Evolutionary conservation across 2,113 vertebrate genomes (phyloP).

Genomic region (Micronisus gabar): DNA sequence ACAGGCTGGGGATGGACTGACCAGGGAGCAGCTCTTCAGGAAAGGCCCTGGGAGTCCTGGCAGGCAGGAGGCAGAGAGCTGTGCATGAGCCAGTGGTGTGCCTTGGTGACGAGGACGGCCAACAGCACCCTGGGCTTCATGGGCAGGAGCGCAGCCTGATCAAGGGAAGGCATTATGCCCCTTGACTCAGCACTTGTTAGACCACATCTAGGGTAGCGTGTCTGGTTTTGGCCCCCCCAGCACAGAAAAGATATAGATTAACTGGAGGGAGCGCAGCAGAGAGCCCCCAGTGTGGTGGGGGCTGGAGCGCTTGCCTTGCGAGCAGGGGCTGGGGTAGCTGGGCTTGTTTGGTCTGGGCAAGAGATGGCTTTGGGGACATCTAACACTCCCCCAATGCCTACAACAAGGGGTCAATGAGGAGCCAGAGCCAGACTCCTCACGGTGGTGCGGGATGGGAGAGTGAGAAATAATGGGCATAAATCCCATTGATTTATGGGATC

Average conservation of each 20-base stretch:
- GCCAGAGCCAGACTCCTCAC: not conserved
- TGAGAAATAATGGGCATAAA: not conserved
- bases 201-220: not conserved
- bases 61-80: not conserved
- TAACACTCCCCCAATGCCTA: not conserved
- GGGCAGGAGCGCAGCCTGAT: not conserved
- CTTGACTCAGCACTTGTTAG: not conserved
- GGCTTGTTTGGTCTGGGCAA: not conserved
- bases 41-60: not conserved
- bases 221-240: not conserved
- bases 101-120: not conserved
- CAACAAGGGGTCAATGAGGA: not conserved
- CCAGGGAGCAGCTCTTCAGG: not conserved
- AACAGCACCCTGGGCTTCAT: not conserved
- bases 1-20: not conserved
- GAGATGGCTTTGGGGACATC: not conserved
- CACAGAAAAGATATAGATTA: not conserved
- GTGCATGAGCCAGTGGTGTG: not conserved
- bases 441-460: not conserved
- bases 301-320: not conserved
- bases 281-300: no score
- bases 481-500: no score
- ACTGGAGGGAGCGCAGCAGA: not conserved
- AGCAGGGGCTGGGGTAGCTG: not conserved
- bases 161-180: not conserved